Conservation (phyloP, 1,140 invertebrate genomes). For the Neodiprion lecontei region DNA sequence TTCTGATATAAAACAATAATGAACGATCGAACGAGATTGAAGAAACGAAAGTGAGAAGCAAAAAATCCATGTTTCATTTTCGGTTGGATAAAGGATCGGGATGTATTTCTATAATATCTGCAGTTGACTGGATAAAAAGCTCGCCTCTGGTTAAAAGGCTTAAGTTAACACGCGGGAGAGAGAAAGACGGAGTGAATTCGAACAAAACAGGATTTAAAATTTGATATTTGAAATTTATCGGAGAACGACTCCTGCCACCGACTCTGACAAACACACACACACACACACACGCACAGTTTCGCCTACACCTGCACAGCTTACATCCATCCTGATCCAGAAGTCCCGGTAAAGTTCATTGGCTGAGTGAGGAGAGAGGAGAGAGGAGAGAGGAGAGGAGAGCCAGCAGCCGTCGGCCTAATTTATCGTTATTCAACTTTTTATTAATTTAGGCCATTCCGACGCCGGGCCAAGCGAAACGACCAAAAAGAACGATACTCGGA, state of each 20-base stretch:
- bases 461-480: conserved; percentile 29
- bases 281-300: background rate
- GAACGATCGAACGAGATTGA: too few relatives aligned
- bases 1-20: too few relatives aligned
- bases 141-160: too few relatives aligned
- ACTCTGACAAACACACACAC: background rate
- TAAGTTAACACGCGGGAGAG: background rate
- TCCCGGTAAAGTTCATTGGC: conserved; percentile 20
- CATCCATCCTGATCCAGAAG: background rate
- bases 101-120: too few relatives aligned
- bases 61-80: too few relatives aligned
- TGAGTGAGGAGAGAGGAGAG: background rate
- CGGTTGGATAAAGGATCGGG: too few relatives aligned
- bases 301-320: background rate
- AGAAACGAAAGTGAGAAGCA: too few relatives aligned
- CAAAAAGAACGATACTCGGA: background rate
- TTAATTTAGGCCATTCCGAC: conserved; percentile 59
- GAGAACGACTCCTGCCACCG: conserved; percentile 37
- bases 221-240: conserved; percentile 61
- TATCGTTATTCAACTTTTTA: conserved; percentile 62
- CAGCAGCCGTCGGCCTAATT: conserved; percentile 54
- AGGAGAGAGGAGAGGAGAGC: conserved; percentile 16
- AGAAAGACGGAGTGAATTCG: background rate
- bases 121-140: too few relatives aligned
- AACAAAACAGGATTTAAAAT: conserved; percentile 45